Base-by-base conservation (phyloP, 2,113 vertebrate species). In the Thunnus maccoyii region DNA sequence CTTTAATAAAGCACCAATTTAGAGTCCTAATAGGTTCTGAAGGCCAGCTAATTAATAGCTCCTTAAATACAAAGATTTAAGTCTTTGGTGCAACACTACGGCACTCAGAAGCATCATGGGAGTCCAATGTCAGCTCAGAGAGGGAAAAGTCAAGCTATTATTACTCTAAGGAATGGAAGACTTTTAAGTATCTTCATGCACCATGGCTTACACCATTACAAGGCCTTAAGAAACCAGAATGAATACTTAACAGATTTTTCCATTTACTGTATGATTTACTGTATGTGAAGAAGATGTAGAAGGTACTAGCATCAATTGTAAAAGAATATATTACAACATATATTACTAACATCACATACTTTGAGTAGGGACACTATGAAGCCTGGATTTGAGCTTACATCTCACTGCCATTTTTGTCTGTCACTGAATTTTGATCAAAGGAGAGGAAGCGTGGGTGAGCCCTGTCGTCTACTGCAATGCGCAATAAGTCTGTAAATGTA, bases 21-120 rank as follows among this genome's bases (percentile, higher is more conserved):
- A 80, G 54, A 83, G 82, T 79, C 47, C 65, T 83, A 82, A 83
- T 89, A 84, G 41, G 62, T 72, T 83, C 32, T 78, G 60, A 69
- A 52, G 76, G 50, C 66, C 55, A 61, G 25, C 65, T 88, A 88
- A 91, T 91, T 87, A 91, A 88, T 78, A 74, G 87, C 73, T 86
- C 76, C 44, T 86, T 88, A 81, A 84, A 82, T 47, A 65, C 54
- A 80, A 86, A 86, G 71, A 88, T 86, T 89, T 86, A 85, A 84
- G 57, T 84, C 77, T 82, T 86, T 81, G 72, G 63, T 82, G 67
- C 46, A 80, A 66, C 58, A 44, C 25, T 50, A 22, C 81, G 50
- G 57, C 63, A 67, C 54, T 86, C 41, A 56, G 71, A 62, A 67
- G 69, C 30, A 58, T 90, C 50, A 63, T 75, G 69, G 61, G 82